Conservation (phyloP, 2,113 vertebrate genomes). For the human region GRCh38 chr21:37432501-37433000, state of each 20-base stretch:
- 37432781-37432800: constrained; percentile 53
- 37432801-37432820: not conserved
- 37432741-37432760: constrained; percentile 77
- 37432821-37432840: not conserved
- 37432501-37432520: not conserved
- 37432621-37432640: constrained; percentile 66
- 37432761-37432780: constrained; percentile 75
- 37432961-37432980: no score
- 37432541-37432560: not conserved
- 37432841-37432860: no score
- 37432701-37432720: constrained; percentile 78
- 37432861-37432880: no score
- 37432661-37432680: constrained; percentile 77
- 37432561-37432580: not conserved
- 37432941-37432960: no score
- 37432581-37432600: constrained; percentile 10
- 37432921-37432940: no score
- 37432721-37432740: constrained; percentile 79
- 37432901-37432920: no score
- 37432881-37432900: no score
- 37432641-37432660: constrained; percentile 79
- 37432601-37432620: not conserved
- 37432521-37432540: not conserved
- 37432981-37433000: not conserved
- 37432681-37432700: constrained; percentile 76